Evolutionary conservation across 2,797 vertebrate species (phyloP).

Genomic region (Otolemur crassicaudatus): DNA sequence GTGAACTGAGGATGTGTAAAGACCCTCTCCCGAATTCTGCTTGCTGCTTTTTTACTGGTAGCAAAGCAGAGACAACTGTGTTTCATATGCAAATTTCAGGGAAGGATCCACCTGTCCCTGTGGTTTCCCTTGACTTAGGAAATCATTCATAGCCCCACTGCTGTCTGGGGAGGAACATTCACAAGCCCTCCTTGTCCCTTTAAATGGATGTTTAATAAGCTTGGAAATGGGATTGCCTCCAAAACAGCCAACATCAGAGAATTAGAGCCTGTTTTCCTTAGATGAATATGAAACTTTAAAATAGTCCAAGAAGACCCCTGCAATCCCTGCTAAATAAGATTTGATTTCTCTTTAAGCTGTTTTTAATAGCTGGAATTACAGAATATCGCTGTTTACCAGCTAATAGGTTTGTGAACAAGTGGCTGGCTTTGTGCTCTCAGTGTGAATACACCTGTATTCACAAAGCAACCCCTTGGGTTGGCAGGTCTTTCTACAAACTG

Average conservation of each 20-base stretch:
- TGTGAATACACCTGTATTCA: constrained; percentile 72
- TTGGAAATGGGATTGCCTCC: constrained; percentile 62
- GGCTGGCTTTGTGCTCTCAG: constrained; percentile 78
- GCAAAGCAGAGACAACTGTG: constrained; percentile 43
- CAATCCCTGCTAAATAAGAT: constrained; percentile 82
- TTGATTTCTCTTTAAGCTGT: constrained; percentile 86
- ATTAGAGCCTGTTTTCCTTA: constrained; percentile 63
- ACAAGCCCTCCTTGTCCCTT: constrained; percentile 62
- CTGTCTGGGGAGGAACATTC: neutral
- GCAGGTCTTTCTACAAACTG: constrained; percentile 70
- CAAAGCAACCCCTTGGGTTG: constrained; percentile 15
- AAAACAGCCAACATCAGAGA: constrained; percentile 73
- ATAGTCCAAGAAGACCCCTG: constrained; percentile 78
- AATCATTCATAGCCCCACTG: constrained; percentile 26
- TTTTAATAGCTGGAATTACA: constrained; percentile 88
- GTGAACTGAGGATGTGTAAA: neutral
- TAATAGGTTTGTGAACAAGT: constrained; percentile 69
- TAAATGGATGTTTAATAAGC: constrained; percentile 82
- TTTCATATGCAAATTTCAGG: constrained; percentile 41
- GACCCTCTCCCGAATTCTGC: constrained; percentile 1
- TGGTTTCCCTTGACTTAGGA: neutral
- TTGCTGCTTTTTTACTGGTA: constrained; percentile 6
- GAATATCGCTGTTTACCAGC: constrained; percentile 80
- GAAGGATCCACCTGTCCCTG: neutral
- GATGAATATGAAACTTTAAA: constrained; percentile 80